Percentiles rank a stretch among this genome's conserved stretches.
phyloP scores from a whole-genome alignment of 2,888 invertebrate genomes.

The Drosophila gaucha region DNA sequence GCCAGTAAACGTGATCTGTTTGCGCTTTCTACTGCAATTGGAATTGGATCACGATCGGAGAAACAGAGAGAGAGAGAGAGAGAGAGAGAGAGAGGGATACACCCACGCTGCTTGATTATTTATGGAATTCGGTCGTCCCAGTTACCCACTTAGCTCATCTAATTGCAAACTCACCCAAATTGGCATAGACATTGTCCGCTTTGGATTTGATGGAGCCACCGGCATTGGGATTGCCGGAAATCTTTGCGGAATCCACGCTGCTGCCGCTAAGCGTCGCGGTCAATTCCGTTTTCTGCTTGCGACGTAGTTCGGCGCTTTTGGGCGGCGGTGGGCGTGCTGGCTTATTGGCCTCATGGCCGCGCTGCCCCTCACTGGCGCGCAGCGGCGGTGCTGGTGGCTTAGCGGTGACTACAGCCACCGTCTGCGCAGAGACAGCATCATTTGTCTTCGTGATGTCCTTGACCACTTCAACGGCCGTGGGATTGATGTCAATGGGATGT shows the following conservation, averaged over 20 bases:
- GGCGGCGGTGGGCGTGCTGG: constrained; percentile 91
- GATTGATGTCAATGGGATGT: constrained; percentile 94
- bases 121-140: constrained; percentile 20
- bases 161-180: constrained; percentile 86
- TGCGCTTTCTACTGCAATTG: constrained; percentile 64
- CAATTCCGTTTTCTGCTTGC: constrained; percentile 86
- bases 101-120: constrained; percentile 12
- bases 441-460: constrained; percentile 86
- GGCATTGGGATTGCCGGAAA: constrained; percentile 55
- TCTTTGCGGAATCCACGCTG: constrained; percentile 66
- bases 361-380: constrained; percentile 83
- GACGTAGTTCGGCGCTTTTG: constrained; percentile 88
- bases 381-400: constrained; percentile 93
- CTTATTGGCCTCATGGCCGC: constrained; percentile 86
- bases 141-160: constrained; percentile 15
- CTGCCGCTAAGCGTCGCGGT: constrained; percentile 65
- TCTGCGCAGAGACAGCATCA: constrained; percentile 81
- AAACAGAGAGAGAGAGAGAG: no score
- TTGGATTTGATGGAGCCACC: constrained; percentile 83
- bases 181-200: constrained; percentile 91
- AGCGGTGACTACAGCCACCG: constrained; percentile 84
- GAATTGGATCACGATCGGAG: constrained; percentile 47
- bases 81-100: no score
- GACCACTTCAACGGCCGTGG: constrained; percentile 92
- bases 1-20: constrained; percentile 69